phyloP scores from a whole-genome alignment of 2,888 invertebrate genomes.

The Emmelina monodactyla region DNA sequence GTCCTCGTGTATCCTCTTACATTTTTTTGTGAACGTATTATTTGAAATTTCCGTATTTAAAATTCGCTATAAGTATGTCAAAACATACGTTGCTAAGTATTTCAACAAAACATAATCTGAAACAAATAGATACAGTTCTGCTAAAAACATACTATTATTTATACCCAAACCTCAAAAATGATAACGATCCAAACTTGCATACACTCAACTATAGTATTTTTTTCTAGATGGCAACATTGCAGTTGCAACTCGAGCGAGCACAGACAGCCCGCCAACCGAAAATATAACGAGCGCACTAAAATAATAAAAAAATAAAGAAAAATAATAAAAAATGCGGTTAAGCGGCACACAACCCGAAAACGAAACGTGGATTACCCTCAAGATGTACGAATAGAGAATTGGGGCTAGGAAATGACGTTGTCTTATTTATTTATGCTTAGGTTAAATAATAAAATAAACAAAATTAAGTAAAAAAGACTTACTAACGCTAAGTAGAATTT shows the following conservation, averaged over 20 bases:
- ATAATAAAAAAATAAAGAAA: slow-evolving; percentile 37
- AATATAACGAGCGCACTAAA: slow-evolving; percentile 38
- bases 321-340: slow-evolving; percentile 37
- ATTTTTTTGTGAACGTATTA: no score
- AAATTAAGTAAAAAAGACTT: no score
- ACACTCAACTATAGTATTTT: background rate
- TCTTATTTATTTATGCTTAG: background rate
- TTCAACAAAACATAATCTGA: no score
- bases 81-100: no score
- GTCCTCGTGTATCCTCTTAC: no score
- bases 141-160: no score
- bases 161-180: no score
- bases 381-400: slow-evolving; percentile 31
- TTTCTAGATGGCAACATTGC: slow-evolving; percentile 16
- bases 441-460: no score
- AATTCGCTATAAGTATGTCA: no score
- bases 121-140: no score
- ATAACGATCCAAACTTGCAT: background rate
- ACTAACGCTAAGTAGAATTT: no score
- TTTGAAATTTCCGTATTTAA: no score
- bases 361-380: slow-evolving; percentile 57
- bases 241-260: slow-evolving; percentile 20
- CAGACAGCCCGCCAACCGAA: slow-evolving; percentile 3
- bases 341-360: slow-evolving; percentile 52
- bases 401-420: slow-evolving; percentile 26